Percentiles rank a stretch among this genome's conserved stretches.
These are phyloP conservation scores for Nephrocerus scutellatus DNA, from an alignment of 2,888 invertebrate genomes.

Conservation along the genomic window DNA sequence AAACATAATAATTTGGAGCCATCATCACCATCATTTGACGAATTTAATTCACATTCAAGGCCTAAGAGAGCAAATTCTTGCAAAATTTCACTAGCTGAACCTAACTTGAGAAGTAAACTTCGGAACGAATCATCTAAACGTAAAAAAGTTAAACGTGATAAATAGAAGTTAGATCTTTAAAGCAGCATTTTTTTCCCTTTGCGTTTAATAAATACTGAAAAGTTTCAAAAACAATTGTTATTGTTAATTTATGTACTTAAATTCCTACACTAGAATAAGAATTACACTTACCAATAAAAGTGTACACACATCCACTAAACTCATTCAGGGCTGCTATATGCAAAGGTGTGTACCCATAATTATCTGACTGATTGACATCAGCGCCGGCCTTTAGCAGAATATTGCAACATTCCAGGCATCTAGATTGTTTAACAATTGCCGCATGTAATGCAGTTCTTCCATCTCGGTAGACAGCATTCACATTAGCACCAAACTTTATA, in stretches of 20 bases:
- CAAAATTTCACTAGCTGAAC: no score
- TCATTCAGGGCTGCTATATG: slow-evolving; percentile 80
- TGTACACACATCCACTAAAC: slow-evolving; percentile 66
- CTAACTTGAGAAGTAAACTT: no score
- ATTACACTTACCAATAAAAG: slow-evolving; percentile 54
- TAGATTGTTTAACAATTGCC: slow-evolving; percentile 69
- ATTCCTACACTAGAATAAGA: neutral
- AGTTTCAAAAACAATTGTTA: no score
- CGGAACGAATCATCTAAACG: no score
- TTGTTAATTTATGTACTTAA: neutral
- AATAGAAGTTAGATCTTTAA: no score
- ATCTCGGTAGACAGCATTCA: slow-evolving; percentile 62
- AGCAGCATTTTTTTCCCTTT: no score
- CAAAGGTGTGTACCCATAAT: slow-evolving; percentile 76
- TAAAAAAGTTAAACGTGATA: no score
- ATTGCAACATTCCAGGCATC: slow-evolving; percentile 60
- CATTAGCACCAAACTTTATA: slow-evolving; percentile 58
- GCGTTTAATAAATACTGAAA: no score
- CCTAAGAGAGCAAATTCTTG: no score
- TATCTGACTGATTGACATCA: slow-evolving; percentile 67
- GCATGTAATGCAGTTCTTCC: slow-evolving; percentile 74
- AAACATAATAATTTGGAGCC: no score
- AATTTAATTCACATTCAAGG: no score
- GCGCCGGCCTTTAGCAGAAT: slow-evolving; percentile 60
- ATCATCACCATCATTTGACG: no score